phyloP scores from a whole-genome alignment of 1,140 invertebrate species.

The Brachionus koreanus region DNA sequence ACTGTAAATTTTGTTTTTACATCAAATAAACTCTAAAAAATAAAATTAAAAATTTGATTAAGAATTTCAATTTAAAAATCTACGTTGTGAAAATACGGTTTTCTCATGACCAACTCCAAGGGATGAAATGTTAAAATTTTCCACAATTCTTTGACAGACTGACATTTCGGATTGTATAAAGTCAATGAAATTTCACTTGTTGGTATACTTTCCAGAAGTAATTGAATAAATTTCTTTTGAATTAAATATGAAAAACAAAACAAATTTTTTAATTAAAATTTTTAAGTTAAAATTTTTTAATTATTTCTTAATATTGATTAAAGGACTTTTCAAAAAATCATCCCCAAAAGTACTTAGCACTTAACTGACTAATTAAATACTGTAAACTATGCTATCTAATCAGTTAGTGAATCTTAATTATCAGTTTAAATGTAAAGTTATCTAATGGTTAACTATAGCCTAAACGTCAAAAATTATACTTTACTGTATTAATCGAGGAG shows the following conservation, averaged over 20 bases:
- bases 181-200: constrained; percentile 10
- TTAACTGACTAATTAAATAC: too few relatives aligned
- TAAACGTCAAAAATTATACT: too few relatives aligned
- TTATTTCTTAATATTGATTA: too few relatives aligned
- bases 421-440: too few relatives aligned
- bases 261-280: too few relatives aligned
- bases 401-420: too few relatives aligned
- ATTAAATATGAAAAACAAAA: not conserved
- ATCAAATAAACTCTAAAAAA: constrained; percentile 34
- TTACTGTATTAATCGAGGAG: too few relatives aligned
- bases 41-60: not conserved
- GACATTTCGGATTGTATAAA: constrained; percentile 23
- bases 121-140: constrained; percentile 41
- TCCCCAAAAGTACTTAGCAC: too few relatives aligned
- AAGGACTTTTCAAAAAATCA: too few relatives aligned
- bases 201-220: constrained; percentile 31
- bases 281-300: too few relatives aligned
- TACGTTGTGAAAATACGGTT: constrained; percentile 32
- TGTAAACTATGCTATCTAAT: too few relatives aligned
- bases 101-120: constrained; percentile 27
- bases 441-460: too few relatives aligned
- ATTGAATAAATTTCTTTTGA: constrained; percentile 35
- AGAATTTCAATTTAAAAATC: not conserved
- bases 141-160: constrained; percentile 31
- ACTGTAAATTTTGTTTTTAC: constrained; percentile 40